Evolutionary conservation across 2,113 vertebrate genomes (phyloP).

Genomic region (Rattus rattus): DNA sequence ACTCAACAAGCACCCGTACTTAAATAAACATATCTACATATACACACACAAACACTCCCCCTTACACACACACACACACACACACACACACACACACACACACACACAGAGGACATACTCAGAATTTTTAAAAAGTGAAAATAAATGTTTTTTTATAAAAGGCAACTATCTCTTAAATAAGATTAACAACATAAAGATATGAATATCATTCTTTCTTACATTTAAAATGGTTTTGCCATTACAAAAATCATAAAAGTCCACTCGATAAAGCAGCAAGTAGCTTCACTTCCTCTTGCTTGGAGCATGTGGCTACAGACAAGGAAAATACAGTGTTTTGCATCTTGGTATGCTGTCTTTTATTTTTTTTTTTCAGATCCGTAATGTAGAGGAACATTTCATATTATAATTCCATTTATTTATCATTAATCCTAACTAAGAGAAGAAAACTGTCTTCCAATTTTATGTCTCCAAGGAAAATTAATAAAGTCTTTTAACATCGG

Average conservation of each 20-base stretch:
- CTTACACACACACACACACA: background rate
- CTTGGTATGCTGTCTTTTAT: constrained; percentile 19
- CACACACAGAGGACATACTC: background rate
- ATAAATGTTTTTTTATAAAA: background rate
- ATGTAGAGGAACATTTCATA: background rate
- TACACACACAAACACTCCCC: background rate
- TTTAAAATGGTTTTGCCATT: background rate
- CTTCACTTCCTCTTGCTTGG: background rate
- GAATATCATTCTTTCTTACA: background rate
- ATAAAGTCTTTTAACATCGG: background rate
- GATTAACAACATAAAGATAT: background rate
- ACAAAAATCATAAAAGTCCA: background rate
- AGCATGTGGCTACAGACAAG: background rate
- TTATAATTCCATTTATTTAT: constrained; percentile 36
- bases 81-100: background rate
- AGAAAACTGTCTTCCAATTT: background rate
- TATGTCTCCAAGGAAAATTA: constrained; percentile 2
- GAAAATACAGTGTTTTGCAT: constrained; percentile 47
- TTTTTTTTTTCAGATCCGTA: background rate
- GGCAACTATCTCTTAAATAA: background rate
- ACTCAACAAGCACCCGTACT: background rate
- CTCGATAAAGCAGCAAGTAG: constrained; percentile 30
- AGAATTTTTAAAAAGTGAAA: background rate
- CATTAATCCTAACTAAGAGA: background rate
- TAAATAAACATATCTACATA: background rate